Conservation (phyloP, 2,113 vertebrate species). For the Chaetorhynchus papuensis region DNA sequence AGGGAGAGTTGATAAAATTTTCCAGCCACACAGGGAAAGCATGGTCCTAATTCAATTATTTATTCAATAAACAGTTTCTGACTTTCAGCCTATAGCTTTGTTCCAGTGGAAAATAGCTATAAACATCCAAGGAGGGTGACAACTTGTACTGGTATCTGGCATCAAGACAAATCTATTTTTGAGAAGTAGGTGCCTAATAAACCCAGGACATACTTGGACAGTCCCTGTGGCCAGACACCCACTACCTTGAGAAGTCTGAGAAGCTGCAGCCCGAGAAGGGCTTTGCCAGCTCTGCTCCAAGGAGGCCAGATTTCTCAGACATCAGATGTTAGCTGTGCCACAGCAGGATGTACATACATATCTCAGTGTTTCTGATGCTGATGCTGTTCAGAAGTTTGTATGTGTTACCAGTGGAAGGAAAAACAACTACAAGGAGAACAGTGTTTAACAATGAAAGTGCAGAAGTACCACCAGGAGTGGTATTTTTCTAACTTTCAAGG, state of each 20-base stretch:
- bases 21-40: background rate
- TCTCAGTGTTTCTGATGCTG: background rate
- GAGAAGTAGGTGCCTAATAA: background rate
- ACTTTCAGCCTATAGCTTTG: background rate
- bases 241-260: background rate
- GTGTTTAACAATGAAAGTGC: background rate
- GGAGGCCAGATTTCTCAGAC: background rate
- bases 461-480: background rate
- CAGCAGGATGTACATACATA: background rate
- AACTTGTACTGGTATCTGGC: background rate
- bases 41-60: background rate
- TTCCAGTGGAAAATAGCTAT: background rate
- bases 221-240: fast-evolving
- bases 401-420: background rate
- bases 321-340: background rate
- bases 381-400: background rate
- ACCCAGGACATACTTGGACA: background rate
- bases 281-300: background rate
- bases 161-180: background rate
- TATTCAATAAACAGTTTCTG: background rate
- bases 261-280: background rate
- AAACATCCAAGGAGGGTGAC: background rate
- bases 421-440: background rate
- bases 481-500: background rate
- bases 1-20: background rate